Base-by-base conservation (phyloP, 2,888 invertebrate genomes). In the Apotomis betuletana region DNA sequence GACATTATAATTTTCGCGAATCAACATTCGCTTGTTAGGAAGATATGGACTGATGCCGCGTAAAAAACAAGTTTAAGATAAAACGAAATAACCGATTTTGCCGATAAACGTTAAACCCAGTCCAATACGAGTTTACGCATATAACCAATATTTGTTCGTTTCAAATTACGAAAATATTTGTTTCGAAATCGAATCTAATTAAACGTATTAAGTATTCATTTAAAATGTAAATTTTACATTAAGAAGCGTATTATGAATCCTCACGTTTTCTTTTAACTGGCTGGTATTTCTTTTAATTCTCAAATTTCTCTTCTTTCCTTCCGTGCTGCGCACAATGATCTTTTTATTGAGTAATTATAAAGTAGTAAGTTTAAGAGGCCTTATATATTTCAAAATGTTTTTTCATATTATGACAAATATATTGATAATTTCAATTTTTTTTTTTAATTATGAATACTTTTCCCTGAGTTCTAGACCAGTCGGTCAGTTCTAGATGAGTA, bases 261-360 rank as follows among this genome's bases (percentile, higher is more conserved):
- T 61, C 55, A 51, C 71, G 71, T 55, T 55, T 71, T 41, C 41
- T 36, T 67, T 67, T 49, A 49, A 58, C 10, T n/a, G 36, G 57
- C 15, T 27, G 44, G 27, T 27, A 27, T 27, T 27, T 27, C 27
- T 54, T n/a, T 13, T 61, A 60, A 51, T 12, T 54, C 27, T 64
- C 36, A 36, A 59, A 55, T 36, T 13, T 59, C 6, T 64, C 44
- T 6, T 12, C 3, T 0, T 13, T 52, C 4, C 5, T 38, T n/a
- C 15, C 15, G 27, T 15, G 12, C 5, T 6, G 8, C 4, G 44
- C 12, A 0, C 52, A 46, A 49, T 54, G 6, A 10, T 13, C 55
- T 49, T 67, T 41, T 67, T 27, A 0, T 15, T 3, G 6, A 41
- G 8, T 9, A 0, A 27, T 27, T 10, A 13, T 36, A 65, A 49